Evolutionary conservation across 2,888 invertebrate genomes (phyloP).

Genomic region (Iphiclides podalirius): DNA sequence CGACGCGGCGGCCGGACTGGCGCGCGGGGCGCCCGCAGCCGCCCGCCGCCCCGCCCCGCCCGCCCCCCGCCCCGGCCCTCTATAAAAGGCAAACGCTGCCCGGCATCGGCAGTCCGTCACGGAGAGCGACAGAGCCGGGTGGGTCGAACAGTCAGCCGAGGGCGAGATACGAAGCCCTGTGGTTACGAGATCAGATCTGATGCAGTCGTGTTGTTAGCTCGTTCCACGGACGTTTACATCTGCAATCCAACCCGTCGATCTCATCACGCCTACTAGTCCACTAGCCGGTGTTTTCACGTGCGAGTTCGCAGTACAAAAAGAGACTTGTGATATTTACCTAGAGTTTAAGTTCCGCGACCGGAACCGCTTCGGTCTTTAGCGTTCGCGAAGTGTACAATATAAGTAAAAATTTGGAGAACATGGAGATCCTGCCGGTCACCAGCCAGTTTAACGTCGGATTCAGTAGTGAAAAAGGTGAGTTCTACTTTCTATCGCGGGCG

Average conservation of each 20-base stretch:
- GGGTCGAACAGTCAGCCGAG: conserved; percentile 66
- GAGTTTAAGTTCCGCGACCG: conserved; percentile 67
- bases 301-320: conserved; percentile 74
- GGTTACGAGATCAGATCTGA: conserved; percentile 79
- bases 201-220: conserved; percentile 68
- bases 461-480: conserved; percentile 87
- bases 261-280: conserved; percentile 64
- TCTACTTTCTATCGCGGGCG: conserved; percentile 63
- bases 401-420: conserved; percentile 81
- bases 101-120: conserved; percentile 73
- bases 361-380: conserved; percentile 63
- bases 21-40: conserved; percentile 69
- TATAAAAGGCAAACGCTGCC: conserved; percentile 66
- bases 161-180: conserved; percentile 74
- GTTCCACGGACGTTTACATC: conserved; percentile 45
- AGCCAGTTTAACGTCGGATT: conserved; percentile 88
- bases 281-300: conserved; percentile 66
- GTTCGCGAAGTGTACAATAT: conserved; percentile 76
- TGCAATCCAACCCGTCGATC: conserved; percentile 62
- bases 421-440: conserved; percentile 90
- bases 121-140: conserved; percentile 74
- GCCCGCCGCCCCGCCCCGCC: conserved; percentile 58
- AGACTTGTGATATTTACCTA: conserved; percentile 80
- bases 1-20: conserved; percentile 56
- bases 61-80: conserved; percentile 62